phyloP scores from a whole-genome alignment of 2,113 vertebrate species.

The Sylvilagus bachmani region DNA sequence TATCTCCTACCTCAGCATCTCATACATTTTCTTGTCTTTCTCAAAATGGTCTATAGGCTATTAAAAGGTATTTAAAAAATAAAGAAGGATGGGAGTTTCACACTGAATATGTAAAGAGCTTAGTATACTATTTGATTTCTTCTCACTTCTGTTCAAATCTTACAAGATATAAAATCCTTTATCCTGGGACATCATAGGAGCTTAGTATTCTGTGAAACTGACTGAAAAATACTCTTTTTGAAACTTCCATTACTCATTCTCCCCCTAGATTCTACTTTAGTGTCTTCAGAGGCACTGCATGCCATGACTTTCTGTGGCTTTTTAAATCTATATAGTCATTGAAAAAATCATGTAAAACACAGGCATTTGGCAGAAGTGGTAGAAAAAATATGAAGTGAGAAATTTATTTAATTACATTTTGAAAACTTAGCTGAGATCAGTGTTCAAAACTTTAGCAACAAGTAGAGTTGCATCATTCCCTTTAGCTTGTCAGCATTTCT shows the following conservation, averaged over 20 bases:
- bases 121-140: slow-evolving; percentile 20
- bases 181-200: neutral
- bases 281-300: neutral
- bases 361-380: neutral
- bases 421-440: neutral
- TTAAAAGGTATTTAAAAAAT: slow-evolving; percentile 22
- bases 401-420: neutral
- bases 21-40: neutral
- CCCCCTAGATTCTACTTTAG: neutral
- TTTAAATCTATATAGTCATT: neutral
- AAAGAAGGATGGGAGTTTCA: neutral
- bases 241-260: neutral
- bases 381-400: neutral
- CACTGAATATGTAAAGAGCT: neutral
- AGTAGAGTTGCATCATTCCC: neutral
- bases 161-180: neutral
- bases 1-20: neutral
- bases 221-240: neutral
- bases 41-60: neutral
- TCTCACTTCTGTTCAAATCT: neutral
- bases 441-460: neutral
- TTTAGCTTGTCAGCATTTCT: neutral
- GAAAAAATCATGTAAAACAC: neutral
- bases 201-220: neutral
- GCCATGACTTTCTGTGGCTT: neutral